Conservation (phyloP, 2,888 invertebrate genomes). For the Auanema sp. region DNA sequence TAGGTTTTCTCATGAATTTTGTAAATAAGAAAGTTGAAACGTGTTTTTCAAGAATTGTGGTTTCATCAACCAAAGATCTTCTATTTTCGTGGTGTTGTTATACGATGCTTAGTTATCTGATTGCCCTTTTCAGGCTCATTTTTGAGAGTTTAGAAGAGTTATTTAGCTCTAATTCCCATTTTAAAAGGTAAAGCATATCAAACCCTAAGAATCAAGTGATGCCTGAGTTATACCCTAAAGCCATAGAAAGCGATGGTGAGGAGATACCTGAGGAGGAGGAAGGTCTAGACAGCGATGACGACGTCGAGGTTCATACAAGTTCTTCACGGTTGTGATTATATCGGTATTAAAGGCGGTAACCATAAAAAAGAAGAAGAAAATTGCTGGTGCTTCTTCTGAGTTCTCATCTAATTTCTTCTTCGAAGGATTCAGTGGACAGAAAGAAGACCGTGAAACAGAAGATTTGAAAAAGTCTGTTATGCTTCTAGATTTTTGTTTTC, state of each 20-base stretch:
- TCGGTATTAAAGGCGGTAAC: slow-evolving; percentile 34
- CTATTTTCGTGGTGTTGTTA: no score
- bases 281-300: slow-evolving; percentile 33
- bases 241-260: slow-evolving; percentile 49
- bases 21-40: no score
- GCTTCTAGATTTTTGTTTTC: neutral
- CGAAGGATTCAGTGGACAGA: slow-evolving; percentile 25
- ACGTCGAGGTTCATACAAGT: slow-evolving; percentile 19
- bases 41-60: no score
- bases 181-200: no score
- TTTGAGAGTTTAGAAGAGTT: no score
- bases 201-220: neutral
- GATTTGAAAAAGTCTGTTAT: slow-evolving; percentile 33
- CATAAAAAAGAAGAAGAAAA: slow-evolving; percentile 50
- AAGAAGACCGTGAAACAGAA: slow-evolving; percentile 36
- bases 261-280: slow-evolving; percentile 39
- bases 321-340: neutral
- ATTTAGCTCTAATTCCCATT: no score
- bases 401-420: slow-evolving; percentile 47
- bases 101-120: no score
- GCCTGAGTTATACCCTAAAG: slow-evolving; percentile 34
- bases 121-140: no score
- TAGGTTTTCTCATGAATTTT: no score
- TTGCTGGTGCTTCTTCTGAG: slow-evolving; percentile 45
- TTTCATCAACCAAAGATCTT: no score